Percentiles rank a stretch among this genome's conserved stretches.
phyloP scores from a whole-genome alignment of 2,113 vertebrate genomes.

The Eurystomus gularis region DNA sequence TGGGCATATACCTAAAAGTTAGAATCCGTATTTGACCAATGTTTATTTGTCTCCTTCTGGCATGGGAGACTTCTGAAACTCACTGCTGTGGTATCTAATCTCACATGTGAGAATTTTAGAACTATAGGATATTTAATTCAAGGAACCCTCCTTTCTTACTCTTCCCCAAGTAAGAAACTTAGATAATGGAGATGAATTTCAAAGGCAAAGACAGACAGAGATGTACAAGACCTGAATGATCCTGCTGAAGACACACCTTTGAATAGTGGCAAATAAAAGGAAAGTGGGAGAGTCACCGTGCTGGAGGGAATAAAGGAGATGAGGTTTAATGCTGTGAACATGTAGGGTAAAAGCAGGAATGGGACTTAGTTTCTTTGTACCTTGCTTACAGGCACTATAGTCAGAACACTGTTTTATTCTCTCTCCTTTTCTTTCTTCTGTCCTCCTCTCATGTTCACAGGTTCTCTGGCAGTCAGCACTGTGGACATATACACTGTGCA shows the following conservation, averaged over 20 bases:
- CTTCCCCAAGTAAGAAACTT: background rate
- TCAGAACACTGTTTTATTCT: background rate
- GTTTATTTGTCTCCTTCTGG: background rate
- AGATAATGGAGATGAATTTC: background rate
- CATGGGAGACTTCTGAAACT: background rate
- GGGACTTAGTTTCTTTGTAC: background rate
- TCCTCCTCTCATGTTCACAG: conserved; percentile 66
- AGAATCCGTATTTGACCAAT: background rate
- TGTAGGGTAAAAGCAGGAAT: background rate
- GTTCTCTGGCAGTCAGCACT: conserved; percentile 98
- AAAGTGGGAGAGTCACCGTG: background rate
- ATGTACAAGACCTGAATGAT: background rate
- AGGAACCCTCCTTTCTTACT: background rate
- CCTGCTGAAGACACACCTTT: background rate
- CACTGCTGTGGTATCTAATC: background rate
- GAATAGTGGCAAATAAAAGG: conserved; percentile 7
- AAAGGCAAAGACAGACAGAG: background rate
- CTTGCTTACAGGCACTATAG: background rate
- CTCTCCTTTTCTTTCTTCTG: background rate
- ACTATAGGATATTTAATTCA: background rate
- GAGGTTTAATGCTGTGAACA: background rate
- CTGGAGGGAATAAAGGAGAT: background rate
- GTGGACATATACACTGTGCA: conserved; percentile 96
- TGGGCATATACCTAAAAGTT: background rate
- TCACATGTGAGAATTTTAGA: background rate